Evolutionary conservation across 1,140 invertebrate genomes (phyloP), one percentile per base, ranked within the genome.

Genomic region (Zaprionus vittiger): DNA sequence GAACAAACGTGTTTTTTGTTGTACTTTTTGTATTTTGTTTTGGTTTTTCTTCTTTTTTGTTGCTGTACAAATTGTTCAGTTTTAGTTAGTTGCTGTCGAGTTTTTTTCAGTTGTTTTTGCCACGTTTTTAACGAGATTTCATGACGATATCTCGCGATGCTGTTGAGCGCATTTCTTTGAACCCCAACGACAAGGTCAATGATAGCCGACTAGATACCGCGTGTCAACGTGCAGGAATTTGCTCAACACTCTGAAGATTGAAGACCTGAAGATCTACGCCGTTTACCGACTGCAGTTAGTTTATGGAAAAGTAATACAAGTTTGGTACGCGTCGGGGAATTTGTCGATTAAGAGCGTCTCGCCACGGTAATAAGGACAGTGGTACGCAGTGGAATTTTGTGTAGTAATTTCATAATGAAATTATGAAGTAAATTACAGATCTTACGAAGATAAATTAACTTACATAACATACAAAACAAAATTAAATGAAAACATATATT

Each of bases 1-100:
- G 79, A 90, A 79, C 79, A 90, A 89, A 89, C 84, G 81, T 81
- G 84, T 90, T 87, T 87, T 71, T 72, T 44, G 49, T 59, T 47
- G 63, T 55, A 17, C 55, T 20, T 70, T 62, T 70, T 67, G 47
- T 55, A 47, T 44, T 70, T 60, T 26, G n/a, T 41, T 44, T 63
- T 52, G 12, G 2, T 52, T 52, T 52, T 1, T 14, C 1, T 65
- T 52, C n/a, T 15, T 61, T 17, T 15, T 62, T 47, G 2, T 20
- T 14, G 17, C 12, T 63, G 67, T 55, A 59, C 55, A 65, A 61
- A 65, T 77, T 77, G 69, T 73, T 69, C 24, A 56, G 56, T 73
- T 86, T 81, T 62, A 68, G 71, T 78, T 76, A 70, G 63, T 20
- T 41, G 31, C 4, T 41, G 59, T 44, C 31, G 37, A 12, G 1